Evolutionary conservation across 2,888 invertebrate species (phyloP), one percentile per base, ranked within the genome.

Genomic region (Eulithis testata): DNA sequence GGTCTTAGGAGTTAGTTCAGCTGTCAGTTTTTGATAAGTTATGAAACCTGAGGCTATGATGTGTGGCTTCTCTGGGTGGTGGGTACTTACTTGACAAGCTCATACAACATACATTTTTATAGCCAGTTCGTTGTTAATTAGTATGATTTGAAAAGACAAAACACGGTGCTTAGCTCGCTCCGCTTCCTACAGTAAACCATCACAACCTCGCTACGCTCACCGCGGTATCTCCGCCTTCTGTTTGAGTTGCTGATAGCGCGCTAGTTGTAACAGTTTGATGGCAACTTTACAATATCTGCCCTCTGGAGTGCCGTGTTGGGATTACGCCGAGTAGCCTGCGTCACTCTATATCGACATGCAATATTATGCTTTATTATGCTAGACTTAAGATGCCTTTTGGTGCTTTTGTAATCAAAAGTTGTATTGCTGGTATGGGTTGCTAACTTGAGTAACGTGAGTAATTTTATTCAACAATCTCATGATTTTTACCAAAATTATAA

Each of bases 191-290:
- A 21, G 27, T 40, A 43, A 5, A 53, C 36, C 45, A 36, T 12
- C 11, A 14, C 11, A 9, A 12, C n/a, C 4, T 54, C 63, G 64
- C 60, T 60, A 2, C 49, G 54, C 55, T 60, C 52, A 12, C 57
- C 65, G 49, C 47, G 57, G 47, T 63, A 11, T 47, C 69, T 50
- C 36, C 55, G 43, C 63, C 58, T 73, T 63, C 76, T 76, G 76
- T 81, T 80, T 75, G 77, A 83, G 75, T 81, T 79, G 79, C 75
- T 76, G 82, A 82, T 83, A 76, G 69, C 74, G 69, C 43, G 58
- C 63, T 69, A 72, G 73, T 73, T 72, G 72, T 74, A 72, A 71
- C 75, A 79, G 76, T 81, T 81, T 76, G 75, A 79, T 74, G 73
- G 69, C 65, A 81, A 79, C 80, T 80, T 79, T 77, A 75, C 77